Percentiles rank a stretch among this genome's conserved stretches.
These are phyloP conservation scores for Serrognathus titanus DNA, from an alignment of 2,888 invertebrate genomes.

Conservation along the genomic window DNA sequence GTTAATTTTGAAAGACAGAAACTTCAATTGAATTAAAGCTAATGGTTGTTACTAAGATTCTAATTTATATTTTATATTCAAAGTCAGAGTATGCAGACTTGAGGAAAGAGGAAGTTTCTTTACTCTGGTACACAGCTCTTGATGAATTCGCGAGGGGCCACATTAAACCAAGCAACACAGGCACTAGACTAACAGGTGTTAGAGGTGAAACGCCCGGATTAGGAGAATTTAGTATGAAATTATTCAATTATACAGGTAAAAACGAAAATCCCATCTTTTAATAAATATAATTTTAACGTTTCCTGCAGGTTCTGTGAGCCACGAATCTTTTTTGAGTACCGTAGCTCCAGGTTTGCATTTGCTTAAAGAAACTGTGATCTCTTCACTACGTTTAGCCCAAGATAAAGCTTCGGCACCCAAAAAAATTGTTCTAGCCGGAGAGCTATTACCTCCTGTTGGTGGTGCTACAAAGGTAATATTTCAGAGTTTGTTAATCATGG, in stretches of 20 bases:
- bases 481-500: conserved; percentile 1
- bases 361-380: conserved; percentile 72
- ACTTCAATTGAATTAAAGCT: no score
- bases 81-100: no score
- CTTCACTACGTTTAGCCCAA: conserved; percentile 62
- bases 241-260: conserved; percentile 49
- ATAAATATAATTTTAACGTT: conserved; percentile 2
- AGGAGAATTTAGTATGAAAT: conserved; percentile 68
- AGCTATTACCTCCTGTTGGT: conserved; percentile 50
- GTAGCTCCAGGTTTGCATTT: conserved; percentile 66
- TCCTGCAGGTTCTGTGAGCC: conserved; percentile 57
- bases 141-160: conserved; percentile 66
- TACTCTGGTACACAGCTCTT: conserved; percentile 79
- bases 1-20: no score
- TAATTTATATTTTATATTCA: no score
- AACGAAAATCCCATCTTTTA: background rate
- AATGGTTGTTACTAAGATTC: no score
- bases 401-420: conserved; percentile 53
- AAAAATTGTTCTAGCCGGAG: conserved; percentile 61
- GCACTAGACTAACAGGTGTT: conserved; percentile 59
- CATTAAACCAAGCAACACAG: conserved; percentile 52
- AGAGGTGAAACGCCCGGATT: conserved; percentile 74
- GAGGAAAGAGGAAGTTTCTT: conserved; percentile 54
- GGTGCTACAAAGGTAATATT: conserved; percentile 41
- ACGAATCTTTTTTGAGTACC: conserved; percentile 72